These are phyloP conservation scores for Habrosyne pyritoides DNA, from an alignment of 2,888 invertebrate genomes.

Conservation along the genomic window DNA sequence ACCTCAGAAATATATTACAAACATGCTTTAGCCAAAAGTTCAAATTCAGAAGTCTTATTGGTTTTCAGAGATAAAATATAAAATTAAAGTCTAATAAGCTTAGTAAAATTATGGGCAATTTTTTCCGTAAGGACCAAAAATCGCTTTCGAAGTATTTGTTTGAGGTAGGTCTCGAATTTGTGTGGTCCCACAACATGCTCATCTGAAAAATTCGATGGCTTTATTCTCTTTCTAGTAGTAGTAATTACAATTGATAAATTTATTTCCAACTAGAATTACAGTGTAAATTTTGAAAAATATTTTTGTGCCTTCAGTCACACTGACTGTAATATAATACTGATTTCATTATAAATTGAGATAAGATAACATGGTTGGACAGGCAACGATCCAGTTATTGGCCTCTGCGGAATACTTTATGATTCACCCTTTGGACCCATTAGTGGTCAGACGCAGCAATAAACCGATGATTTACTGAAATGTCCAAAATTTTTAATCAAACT, in stretches of 20 bases:
- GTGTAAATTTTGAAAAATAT: not conserved
- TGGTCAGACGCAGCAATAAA: not conserved
- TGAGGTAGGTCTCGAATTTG: not conserved
- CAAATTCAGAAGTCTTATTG: not conserved
- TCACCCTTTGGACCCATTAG: not conserved
- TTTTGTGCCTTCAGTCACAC: too few species aligned
- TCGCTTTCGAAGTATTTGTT: not conserved
- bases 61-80: not conserved
- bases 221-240: not conserved
- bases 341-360: not conserved
- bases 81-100: too few species aligned
- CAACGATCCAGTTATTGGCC: not conserved
- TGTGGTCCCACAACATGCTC: not conserved
- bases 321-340: not conserved
- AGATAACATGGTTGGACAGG: not conserved
- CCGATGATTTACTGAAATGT: not conserved
- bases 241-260: not conserved
- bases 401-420: not conserved
- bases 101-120: too few species aligned
- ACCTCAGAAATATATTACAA: too few species aligned
- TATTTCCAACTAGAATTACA: not conserved
- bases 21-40: not conserved
- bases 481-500: not conserved
- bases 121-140: too few species aligned
- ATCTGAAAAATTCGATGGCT: not conserved